phyloP scores from a whole-genome alignment of 2,113 vertebrate species.

The Lynx canadensis region DNA sequence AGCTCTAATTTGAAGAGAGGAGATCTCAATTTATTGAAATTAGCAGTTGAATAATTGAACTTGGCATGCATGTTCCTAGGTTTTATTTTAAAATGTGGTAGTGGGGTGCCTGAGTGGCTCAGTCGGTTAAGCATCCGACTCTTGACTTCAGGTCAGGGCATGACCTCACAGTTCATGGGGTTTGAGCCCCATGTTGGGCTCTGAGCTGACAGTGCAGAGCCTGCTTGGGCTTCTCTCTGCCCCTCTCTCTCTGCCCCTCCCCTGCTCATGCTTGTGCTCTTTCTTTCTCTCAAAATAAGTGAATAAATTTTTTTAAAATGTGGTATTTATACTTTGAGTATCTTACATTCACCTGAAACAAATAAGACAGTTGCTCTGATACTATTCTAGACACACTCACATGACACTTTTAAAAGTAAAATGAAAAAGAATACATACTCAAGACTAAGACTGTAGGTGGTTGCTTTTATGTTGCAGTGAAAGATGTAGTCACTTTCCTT shows the following conservation, averaged over 20 bases:
- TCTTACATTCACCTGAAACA: background rate
- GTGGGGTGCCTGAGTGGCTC: no score
- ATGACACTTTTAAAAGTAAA: background rate
- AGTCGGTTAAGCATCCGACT: no score
- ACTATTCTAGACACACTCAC: background rate
- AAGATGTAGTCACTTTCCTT: background rate
- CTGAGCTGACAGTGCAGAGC: no score
- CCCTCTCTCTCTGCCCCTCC: no score
- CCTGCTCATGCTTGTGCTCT: no score
- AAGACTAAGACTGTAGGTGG: background rate
- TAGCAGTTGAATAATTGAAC: background rate
- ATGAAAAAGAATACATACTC: background rate
- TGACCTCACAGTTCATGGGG: no score
- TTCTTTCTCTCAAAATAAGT: no score
- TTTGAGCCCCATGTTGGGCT: no score
- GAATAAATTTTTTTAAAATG: background rate
- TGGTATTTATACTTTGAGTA: background rate
- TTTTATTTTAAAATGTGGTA: background rate
- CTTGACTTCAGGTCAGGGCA: no score
- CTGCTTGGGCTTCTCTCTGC: no score
- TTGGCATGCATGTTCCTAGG: background rate
- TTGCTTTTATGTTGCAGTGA: background rate
- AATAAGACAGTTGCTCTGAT: background rate
- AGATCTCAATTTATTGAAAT: background rate
- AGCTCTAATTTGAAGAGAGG: background rate